Evolutionary conservation across 2,797 vertebrate species (phyloP).

Genomic region (Pangasius djambal): DNA sequence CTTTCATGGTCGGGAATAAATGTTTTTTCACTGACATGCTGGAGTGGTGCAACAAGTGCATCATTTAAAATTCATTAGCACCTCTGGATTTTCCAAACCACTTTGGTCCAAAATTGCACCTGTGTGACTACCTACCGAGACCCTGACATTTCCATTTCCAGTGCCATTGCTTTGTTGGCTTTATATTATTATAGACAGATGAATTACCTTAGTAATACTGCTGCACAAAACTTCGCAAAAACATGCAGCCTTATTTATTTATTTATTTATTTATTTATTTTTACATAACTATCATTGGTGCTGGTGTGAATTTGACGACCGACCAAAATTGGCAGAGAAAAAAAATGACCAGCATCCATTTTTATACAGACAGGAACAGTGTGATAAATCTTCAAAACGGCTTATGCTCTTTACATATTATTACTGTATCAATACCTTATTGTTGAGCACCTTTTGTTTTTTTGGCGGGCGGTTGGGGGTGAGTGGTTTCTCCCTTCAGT

Average conservation of each 20-base stretch:
- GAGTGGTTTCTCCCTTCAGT: too few relatives aligned
- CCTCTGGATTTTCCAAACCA: not conserved
- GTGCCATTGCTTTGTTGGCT: not conserved
- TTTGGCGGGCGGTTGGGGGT: too few relatives aligned
- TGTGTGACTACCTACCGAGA: not conserved
- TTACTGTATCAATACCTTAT: not conserved
- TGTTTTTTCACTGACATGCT: not conserved
- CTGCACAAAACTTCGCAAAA: not conserved
- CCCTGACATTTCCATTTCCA: not conserved
- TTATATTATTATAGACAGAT: not conserved
- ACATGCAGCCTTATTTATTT: not conserved
- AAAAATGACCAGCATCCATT: not conserved
- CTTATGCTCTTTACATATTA: not conserved
- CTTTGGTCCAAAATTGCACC: not conserved
- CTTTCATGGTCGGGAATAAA: constrained; percentile 1
- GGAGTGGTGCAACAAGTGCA: not conserved
- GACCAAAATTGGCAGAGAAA: not conserved
- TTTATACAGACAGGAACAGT: not conserved
- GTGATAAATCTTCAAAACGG: not conserved
- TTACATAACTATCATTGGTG: not conserved
- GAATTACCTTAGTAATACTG: not conserved
- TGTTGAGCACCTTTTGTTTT: not conserved
- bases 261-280: not conserved
- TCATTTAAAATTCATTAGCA: not conserved
- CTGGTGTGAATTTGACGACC: not conserved